These are phyloP conservation scores for Plutomurus gul DNA, from an alignment of 1,140 invertebrate species.

Conservation along the genomic window DNA sequence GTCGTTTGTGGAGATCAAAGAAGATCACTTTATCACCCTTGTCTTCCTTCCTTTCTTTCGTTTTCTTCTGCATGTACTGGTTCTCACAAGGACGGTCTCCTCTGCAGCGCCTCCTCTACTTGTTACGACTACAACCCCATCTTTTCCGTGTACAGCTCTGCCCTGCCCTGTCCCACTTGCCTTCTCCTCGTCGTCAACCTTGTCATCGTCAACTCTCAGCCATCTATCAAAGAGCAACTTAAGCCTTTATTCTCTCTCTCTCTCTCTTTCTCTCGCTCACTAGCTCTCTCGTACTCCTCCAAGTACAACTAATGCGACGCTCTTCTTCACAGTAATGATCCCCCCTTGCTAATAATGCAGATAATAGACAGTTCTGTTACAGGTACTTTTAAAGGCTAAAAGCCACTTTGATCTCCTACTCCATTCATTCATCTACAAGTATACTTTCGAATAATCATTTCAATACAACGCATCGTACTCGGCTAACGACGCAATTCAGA, in stretches of 20 bases:
- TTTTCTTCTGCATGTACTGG: no score
- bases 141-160: no score
- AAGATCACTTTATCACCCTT: constrained; percentile 49
- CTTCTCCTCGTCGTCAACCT: no score
- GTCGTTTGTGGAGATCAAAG: constrained; percentile 48
- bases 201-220: not conserved
- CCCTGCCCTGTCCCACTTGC: not conserved
- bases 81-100: no score
- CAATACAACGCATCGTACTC: no score
- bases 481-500: no score
- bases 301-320: not conserved
- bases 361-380: constrained; percentile 5
- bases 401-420: constrained; percentile 10
- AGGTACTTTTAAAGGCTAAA: not conserved
- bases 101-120: no score
- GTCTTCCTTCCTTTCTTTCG: constrained; percentile 42
- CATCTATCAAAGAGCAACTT: not conserved
- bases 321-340: constrained; percentile 3
- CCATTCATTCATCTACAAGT: no score
- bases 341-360: not conserved
- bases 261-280: no score
- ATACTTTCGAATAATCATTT: no score
- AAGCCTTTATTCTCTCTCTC: not conserved
- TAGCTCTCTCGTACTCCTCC: no score
- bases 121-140: no score